A percentile compares a stretch with the other conserved stretches of the same genome.
phyloP scores from a whole-genome alignment of 1,140 invertebrate genomes.

The Micrasema minimum region DNA sequence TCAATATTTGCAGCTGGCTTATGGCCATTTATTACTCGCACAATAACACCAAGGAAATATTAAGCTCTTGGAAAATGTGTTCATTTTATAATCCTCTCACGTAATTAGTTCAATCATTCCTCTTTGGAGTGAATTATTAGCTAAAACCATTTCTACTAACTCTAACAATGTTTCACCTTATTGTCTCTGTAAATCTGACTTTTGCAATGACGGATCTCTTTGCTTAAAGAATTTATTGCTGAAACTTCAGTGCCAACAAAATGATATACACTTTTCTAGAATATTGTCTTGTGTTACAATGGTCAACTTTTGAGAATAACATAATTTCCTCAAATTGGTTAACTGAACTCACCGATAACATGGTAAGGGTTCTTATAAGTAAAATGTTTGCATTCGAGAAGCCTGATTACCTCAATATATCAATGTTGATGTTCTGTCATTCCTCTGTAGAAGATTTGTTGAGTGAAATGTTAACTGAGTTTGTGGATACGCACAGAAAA shows the following conservation, averaged over 20 bases:
- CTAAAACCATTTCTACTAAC: constrained; percentile 23
- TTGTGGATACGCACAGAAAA: constrained; percentile 31
- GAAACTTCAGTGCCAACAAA: constrained; percentile 48
- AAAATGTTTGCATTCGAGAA: constrained; percentile 45
- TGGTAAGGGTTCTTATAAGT: constrained; percentile 36
- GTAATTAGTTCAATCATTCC: constrained; percentile 48
- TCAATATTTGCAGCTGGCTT: constrained; percentile 49
- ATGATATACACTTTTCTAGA: constrained; percentile 49
- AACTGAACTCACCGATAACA: constrained; percentile 33
- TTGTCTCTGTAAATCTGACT: constrained; percentile 41
- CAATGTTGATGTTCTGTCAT: constrained; percentile 46
- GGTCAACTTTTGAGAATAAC: constrained; percentile 21
- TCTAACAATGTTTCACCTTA: constrained; percentile 29
- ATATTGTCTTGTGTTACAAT: constrained; percentile 39
- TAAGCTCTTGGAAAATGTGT: constrained; percentile 45
- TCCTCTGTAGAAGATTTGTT: constrained; percentile 41
- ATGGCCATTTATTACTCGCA: constrained; percentile 45
- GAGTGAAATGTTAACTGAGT: constrained; percentile 33
- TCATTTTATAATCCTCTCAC: constrained; percentile 50
- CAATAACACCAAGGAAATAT: constrained; percentile 43
- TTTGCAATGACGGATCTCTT: constrained; percentile 39
- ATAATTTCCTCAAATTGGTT: constrained; percentile 35
- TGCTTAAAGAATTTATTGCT: constrained; percentile 36
- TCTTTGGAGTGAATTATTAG: constrained; percentile 44
- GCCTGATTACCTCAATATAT: constrained; percentile 47